Evolutionary conservation across 2,888 invertebrate genomes (phyloP), one percentile per base, ranked within the genome.

Genomic region (Catocala fraxini): DNA sequence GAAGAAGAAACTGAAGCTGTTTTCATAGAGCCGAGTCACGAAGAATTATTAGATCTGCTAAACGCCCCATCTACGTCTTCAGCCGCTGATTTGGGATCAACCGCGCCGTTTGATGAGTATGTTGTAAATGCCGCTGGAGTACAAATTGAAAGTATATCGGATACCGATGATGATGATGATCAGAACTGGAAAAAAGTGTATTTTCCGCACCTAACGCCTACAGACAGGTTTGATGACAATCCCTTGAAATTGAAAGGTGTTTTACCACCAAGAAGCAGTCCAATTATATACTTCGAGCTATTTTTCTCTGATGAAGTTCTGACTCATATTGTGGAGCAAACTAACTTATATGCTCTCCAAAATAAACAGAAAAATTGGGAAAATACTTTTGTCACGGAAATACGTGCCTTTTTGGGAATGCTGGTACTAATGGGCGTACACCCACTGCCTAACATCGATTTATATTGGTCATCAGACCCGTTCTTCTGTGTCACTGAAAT

Each of bases 301-400:
- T 63, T 64, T 68, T 68, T 68, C 58, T 48, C 59, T 58, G 65
- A 68, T 33, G 60, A 63, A 56, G 52, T 65, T 48, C 48, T 65
- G 47, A 45, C 49, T 39, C 58, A 60, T 53, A 65, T 69, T 56
- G 58, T 65, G 41, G 63, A 65, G 48, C 69, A 69, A 56, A 69
- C 65, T n/a, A 69, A 68, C 57, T 41, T 60, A 9, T 65, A 68
- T 58, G 68, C 65, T 57, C 54, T 51, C 48, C 68, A 65, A 55
- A 63, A 65, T 39, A 58, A 59, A 56, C 59, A 55, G 49, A 51
- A 51, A 12, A 52, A 63, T 54, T 65, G 64, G 65, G 53, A 55
- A 63, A 64, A 39, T 39, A 9, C 9, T 39, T 39, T 9, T 39
- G 35, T 9, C 3, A 39, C 35, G 9, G 35, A 39, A 49, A 68